These are phyloP conservation scores for Halcyon smyrnensis DNA, from an alignment of 2,797 vertebrate genomes.

Conservation along the genomic window DNA sequence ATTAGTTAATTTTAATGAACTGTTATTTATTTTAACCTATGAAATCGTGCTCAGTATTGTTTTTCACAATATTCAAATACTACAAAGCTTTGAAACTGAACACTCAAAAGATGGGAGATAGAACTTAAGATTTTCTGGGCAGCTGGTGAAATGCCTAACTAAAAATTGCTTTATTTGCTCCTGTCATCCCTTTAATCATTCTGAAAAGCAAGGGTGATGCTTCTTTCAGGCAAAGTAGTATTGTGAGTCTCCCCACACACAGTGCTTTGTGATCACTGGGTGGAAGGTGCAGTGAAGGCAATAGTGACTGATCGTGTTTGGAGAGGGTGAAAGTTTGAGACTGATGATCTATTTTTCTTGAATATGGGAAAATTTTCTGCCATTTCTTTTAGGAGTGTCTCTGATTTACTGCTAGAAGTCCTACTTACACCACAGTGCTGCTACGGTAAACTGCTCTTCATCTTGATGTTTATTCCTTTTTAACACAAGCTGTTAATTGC, in stretches of 20 bases:
- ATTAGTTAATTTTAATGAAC: not conserved
- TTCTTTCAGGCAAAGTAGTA: not conserved
- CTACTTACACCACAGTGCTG: not conserved
- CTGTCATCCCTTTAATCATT: not conserved
- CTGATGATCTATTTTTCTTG: not conserved
- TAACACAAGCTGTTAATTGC: not conserved
- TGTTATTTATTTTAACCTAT: not conserved
- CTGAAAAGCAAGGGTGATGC: not conserved
- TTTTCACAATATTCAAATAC: not conserved
- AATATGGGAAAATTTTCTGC: not conserved
- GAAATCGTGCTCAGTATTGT: not conserved
- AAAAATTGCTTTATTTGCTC: not conserved
- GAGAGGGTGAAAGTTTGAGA: not conserved
- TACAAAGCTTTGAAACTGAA: not conserved
- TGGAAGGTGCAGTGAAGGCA: not conserved
- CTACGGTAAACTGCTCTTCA: not conserved
- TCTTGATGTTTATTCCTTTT: slow-evolving; percentile 8
- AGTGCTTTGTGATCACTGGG: not conserved
- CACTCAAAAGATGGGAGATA: not conserved
- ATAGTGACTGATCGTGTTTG: not conserved
- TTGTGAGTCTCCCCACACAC: not conserved
- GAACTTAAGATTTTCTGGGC: not conserved
- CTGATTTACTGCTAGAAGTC: not conserved
- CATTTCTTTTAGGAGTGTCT: not conserved
- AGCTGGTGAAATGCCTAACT: not conserved